Evolutionary conservation across 2,888 invertebrate genomes (phyloP).

Genomic region (Antheraea yamamai): DNA sequence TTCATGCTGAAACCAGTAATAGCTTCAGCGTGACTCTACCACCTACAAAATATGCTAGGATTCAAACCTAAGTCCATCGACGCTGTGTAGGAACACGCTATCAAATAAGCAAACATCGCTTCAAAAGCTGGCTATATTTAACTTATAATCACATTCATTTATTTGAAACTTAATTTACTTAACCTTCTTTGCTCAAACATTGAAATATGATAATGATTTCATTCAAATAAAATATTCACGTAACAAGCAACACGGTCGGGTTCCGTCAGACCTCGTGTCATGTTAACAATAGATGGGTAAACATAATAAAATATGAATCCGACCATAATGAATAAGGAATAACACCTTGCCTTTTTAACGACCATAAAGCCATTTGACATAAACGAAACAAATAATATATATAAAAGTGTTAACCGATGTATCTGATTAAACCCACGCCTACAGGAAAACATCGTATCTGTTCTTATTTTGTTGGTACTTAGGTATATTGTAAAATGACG

Average conservation of each 20-base stretch:
- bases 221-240: slow-evolving; percentile 20
- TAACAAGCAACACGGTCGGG: slow-evolving; percentile 9
- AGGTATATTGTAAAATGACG: neutral
- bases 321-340: slow-evolving; percentile 17
- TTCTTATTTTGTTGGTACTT: slow-evolving; percentile 14
- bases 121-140: no score
- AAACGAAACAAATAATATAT: slow-evolving; percentile 14
- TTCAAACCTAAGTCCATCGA: no score
- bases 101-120: no score
- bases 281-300: slow-evolving; percentile 17
- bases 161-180: neutral
- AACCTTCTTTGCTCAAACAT: neutral
- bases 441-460: slow-evolving; percentile 22
- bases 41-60: no score
- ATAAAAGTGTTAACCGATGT: slow-evolving; percentile 4
- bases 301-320: slow-evolving; percentile 16
- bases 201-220: neutral
- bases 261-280: slow-evolving; percentile 13
- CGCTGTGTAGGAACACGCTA: no score
- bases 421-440: slow-evolving; percentile 19
- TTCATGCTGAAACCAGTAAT: no score
- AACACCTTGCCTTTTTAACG: neutral
- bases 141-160: neutral
- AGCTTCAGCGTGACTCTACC: no score
- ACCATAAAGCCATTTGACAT: slow-evolving; percentile 13